Base-by-base conservation (phyloP, 2,113 vertebrate species). In the Sciurus niger region DNA sequence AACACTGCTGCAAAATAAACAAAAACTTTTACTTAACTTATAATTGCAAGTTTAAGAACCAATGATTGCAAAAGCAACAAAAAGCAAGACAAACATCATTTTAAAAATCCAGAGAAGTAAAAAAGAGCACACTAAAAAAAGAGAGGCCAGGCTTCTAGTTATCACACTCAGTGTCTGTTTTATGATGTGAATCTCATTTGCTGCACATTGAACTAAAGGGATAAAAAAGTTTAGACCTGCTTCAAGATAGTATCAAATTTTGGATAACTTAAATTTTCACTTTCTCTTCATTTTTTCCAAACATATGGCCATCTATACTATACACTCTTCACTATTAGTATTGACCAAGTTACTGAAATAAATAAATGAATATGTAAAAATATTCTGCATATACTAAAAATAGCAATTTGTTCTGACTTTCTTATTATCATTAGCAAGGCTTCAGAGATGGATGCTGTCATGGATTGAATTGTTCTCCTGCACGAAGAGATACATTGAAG, bases 11-110 rank as follows among this genome's bases (percentile, higher is more conserved):
- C 96, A 98, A 99, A 98, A 98, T 98, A 99, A 99, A 99, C 98
- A 98, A 98, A 98, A 98, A 98, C 98, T 99, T 98, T 97, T 97
- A 98, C 96, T 98, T 98, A 98, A 99, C 98, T 99, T 99, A 98
- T 98, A 98, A 99, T 98, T 98, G 98, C 97, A 98, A 98, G 89
- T 98, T 95, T 58, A 86, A 70, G 89, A 90, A 96, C 95, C 83
- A 97, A n/a, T 65, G 97, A 96, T 83, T 94, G 46, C 14, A 96
- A 92, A 82, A 96, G 82, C 91, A 96, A 94, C 46, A 90, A 58
- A 72, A 90, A 97, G 63, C 65, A 89, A 94, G 83, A 74, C 58
- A 88, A 86, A 65, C 1, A 77, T 28, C 25, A 32, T 63, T 74
- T 93, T 74, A 84, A 58, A 86, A 85, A 43, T 65, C 25, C 25